A percentile compares a stretch with the other conserved stretches of the same genome.
These are phyloP conservation scores for Ooceraea biroi DNA, from an alignment of 1,140 invertebrate genomes.

Conservation along the genomic window DNA sequence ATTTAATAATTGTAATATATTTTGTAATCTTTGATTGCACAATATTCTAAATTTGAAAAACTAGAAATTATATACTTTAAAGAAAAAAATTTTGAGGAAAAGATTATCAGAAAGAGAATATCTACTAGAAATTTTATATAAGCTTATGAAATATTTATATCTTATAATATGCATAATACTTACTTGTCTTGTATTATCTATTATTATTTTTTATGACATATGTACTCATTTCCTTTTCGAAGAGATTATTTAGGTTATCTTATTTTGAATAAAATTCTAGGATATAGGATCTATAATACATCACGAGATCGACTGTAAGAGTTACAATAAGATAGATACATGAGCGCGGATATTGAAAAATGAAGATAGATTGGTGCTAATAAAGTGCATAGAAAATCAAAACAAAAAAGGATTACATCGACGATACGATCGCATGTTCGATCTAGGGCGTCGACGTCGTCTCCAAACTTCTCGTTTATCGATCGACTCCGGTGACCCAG, in stretches of 20 bases:
- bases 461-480: conserved; percentile 73
- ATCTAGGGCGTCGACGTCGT: conserved; percentile 69
- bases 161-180: too few species aligned
- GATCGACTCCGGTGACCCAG: conserved; percentile 42
- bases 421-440: conserved; percentile 69
- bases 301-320: background rate
- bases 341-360: conserved; percentile 43
- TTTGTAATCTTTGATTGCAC: background rate
- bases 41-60: background rate
- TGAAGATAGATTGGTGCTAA: conserved; percentile 77
- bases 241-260: background rate
- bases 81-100: too few species aligned
- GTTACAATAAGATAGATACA: conserved; percentile 1
- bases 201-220: background rate
- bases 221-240: background rate
- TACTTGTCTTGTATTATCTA: too few species aligned
- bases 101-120: too few species aligned
- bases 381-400: conserved; percentile 78
- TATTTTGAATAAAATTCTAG: background rate
- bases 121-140: too few species aligned
- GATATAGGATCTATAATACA: background rate
- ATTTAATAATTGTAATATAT: background rate
- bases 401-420: conserved; percentile 64
- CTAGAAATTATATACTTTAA: too few species aligned
- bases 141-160: too few species aligned